Evolutionary conservation across 1,140 invertebrate species (phyloP), one percentile per base, ranked within the genome.

Genomic region (Semibalanus balanoides): DNA sequence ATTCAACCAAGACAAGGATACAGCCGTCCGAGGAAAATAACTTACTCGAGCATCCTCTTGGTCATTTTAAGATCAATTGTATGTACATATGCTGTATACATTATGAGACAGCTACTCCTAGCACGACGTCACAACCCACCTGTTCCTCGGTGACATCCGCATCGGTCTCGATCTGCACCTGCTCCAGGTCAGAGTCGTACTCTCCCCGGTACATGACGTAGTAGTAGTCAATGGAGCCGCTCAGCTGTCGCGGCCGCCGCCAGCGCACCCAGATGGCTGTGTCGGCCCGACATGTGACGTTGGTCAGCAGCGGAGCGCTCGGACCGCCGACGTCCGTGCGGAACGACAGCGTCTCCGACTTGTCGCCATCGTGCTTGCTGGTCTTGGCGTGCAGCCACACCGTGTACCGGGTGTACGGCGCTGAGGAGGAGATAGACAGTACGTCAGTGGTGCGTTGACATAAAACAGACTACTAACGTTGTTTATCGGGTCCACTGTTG

Each of bases 391-490:
- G 70, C 7, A 30, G n/a, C 70, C 70, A 72, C 70, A 30, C 29
- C 28, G n/a, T 28, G 70, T 72, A 72, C 73, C 92, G 88, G 5
- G 91, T 93, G 81, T 89, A 90, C 30, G 93, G 90, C 81, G 89
- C 92, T 93, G 84, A 76, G 88, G 86, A 76, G 75, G 35, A 40
- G 17, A 40, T 40, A 40, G 35, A n/a, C n/a, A n/a, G n/a, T n/a
- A n/a, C n/a, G n/a, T n/a, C n/a, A n/a, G n/a, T n/a, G n/a, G n/a
- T n/a, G n/a, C n/a, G n/a, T n/a, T n/a, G n/a, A n/a, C n/a, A n/a
- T n/a, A n/a, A n/a, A n/a, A n/a, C n/a, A n/a, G n/a, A n/a, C n/a
- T n/a, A n/a, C n/a, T n/a, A n/a, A n/a, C n/a, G n/a, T n/a, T n/a
- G n/a, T n/a, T n/a, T n/a, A n/a, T n/a, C n/a, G n/a, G n/a, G n/a